These are phyloP conservation scores for Cassiopea andromeda DNA, from an alignment of 30 jellyfish, hydroid and myxozoan genomes.

Conservation along the genomic window DNA sequence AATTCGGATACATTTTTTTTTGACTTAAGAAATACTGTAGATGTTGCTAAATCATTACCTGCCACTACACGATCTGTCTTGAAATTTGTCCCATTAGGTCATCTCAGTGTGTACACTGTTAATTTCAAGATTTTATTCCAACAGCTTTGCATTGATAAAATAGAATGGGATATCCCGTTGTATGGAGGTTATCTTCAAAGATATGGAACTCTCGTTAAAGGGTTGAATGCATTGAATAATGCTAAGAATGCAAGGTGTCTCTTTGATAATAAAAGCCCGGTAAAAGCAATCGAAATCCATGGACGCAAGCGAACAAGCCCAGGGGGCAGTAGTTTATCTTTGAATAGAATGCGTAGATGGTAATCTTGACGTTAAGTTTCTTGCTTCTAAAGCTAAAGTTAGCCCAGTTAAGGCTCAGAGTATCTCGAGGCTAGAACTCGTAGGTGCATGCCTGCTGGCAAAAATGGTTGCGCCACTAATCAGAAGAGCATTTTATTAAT, in stretches of 20 bases:
- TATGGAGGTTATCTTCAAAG: slow-evolving; percentile 16
- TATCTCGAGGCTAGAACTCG: slow-evolving; percentile 78
- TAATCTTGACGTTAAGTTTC: slow-evolving; percentile 42
- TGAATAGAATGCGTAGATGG: slow-evolving; percentile 62
- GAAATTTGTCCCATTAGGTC: slow-evolving; percentile 84
- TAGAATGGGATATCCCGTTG: slow-evolving; percentile 64
- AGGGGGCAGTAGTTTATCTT: slow-evolving; percentile 76
- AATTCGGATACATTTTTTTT: slow-evolving; percentile 47
- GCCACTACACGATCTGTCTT: slow-evolving; percentile 62
- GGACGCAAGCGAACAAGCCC: slow-evolving; percentile 75
- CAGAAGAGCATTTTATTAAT: too few relatives aligned
- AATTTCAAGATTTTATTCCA: slow-evolving; percentile 63
- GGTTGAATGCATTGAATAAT: slow-evolving; percentile 11
- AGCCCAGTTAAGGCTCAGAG: slow-evolving; percentile 65
- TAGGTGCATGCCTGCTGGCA: slow-evolving; percentile 73
- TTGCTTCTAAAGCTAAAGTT: slow-evolving; percentile 80
- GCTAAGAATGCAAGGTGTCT: slow-evolving; percentile 41
- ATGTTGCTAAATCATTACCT: slow-evolving; percentile 47
- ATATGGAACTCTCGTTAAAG: slow-evolving; percentile 34
- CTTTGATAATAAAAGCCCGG: slow-evolving; percentile 14
- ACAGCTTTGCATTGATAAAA: slow-evolving; percentile 62
- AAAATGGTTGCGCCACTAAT: slow-evolving; percentile 38
- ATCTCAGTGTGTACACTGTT: slow-evolving; percentile 47
- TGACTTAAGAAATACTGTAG: slow-evolving; percentile 40
- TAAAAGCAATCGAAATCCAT: slow-evolving; percentile 52